Conservation (phyloP, 2,888 invertebrate species). For the Drosophila recens region DNA sequence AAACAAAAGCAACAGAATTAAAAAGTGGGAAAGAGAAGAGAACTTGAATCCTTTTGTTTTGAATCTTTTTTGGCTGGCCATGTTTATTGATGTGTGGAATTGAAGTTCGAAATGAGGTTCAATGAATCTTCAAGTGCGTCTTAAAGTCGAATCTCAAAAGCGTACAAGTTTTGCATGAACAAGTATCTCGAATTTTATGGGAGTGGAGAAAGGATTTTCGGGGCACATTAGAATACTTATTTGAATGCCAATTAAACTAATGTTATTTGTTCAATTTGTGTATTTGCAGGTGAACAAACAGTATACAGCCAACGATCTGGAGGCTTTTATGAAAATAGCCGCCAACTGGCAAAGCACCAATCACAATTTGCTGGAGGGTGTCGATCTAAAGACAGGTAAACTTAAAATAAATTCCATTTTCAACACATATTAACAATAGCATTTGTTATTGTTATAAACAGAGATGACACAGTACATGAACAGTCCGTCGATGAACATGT, state of each 20-base stretch:
- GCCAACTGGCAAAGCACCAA: conserved; percentile 84
- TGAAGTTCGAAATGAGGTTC: conserved; percentile 60
- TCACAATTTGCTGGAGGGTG: conserved; percentile 82
- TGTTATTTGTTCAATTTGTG: conserved; percentile 13
- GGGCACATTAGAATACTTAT: conserved; percentile 29
- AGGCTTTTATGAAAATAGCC: conserved; percentile 85
- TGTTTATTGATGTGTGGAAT: conserved; percentile 43
- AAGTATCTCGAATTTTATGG: conserved; percentile 44
- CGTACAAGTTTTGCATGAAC: conserved; percentile 72
- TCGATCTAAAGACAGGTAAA: conserved; percentile 83
- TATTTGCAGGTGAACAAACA: conserved; percentile 85
- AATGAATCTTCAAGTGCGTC: conserved; percentile 71
- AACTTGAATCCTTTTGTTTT: conserved; percentile 64
- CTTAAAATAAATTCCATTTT: not conserved
- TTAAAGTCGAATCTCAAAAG: conserved; percentile 45
- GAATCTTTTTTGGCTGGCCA: conserved; percentile 13
- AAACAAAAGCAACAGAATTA: conserved; percentile 14
- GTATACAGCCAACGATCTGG: conserved; percentile 85
- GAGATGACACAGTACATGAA: conserved; percentile 85
- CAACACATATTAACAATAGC: not conserved
- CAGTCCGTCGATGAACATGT: conserved; percentile 85
- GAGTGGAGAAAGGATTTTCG: conserved; percentile 1
- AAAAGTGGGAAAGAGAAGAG: not conserved
- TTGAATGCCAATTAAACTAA: conserved; percentile 36
- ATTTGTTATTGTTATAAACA: conserved; percentile 25